These are phyloP conservation scores for Molorchus minor DNA, from an alignment of 2,888 invertebrate species.

Conservation along the genomic window DNA sequence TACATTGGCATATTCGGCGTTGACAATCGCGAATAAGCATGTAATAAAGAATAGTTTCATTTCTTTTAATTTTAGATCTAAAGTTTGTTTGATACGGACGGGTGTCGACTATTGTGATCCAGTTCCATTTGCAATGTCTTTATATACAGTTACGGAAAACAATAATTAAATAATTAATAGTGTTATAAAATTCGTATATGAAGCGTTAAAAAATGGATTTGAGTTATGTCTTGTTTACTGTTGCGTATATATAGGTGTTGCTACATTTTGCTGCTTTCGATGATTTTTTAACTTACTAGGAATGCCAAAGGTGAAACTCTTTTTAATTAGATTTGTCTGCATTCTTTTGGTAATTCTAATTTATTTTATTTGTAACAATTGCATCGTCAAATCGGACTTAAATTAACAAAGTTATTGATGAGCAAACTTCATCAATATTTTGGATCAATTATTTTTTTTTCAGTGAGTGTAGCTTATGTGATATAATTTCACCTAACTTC, in stretches of 20 bases:
- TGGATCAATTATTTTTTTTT: neutral
- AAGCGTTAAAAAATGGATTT: constrained; percentile 17
- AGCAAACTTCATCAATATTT: neutral
- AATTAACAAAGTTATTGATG: neutral
- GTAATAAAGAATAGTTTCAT: constrained; percentile 6
- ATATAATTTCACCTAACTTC: too few relatives aligned
- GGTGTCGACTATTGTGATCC: constrained; percentile 22
- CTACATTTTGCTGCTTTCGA: constrained; percentile 4
- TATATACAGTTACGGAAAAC: constrained; percentile 19
- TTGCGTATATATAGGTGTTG: constrained; percentile 16
- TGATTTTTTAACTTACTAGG: constrained; percentile 6
- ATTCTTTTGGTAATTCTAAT: neutral
- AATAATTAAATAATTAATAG: constrained; percentile 6
- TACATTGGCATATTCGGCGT: constrained; percentile 47
- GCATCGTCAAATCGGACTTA: neutral
- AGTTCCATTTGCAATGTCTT: neutral
- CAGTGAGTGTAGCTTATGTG: too few relatives aligned
- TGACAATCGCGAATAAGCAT: constrained; percentile 61
- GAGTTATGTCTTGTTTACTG: constrained; percentile 10
- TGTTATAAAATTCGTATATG: constrained; percentile 12
- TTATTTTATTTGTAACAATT: neutral
- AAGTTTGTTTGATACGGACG: constrained; percentile 16
- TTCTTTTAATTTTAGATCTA: constrained; percentile 9
- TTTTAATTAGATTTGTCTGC: neutral
- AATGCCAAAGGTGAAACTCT: neutral